Evolutionary conservation across 2,113 vertebrate species (phyloP), one percentile per base, ranked within the genome.

Genomic region (Passerina amoena): DNA sequence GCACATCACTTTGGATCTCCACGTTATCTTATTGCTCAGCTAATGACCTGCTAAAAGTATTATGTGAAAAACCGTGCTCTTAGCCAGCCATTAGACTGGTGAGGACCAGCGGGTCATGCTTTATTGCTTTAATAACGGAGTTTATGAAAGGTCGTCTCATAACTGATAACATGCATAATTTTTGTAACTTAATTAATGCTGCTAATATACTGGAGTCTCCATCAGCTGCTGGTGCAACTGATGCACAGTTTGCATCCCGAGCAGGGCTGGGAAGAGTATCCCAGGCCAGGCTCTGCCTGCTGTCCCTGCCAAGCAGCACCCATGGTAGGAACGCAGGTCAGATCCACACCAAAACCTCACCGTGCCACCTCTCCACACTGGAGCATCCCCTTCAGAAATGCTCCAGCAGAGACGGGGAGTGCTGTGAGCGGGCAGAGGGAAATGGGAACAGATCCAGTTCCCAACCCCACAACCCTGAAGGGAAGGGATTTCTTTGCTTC

Each of bases 121-220:
- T 94, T 93, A 92, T 45, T 82, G 87, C 91, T 97, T 96, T 97
- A 96, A 87, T 89, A 89, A 91, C 61, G 64, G 91, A 95, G 88
- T 95, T 97, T 96, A 94, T 40, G 63, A 88, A 95, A 97, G 91
- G 91, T 87, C 94, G 64, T 83, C 78, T 92, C 72, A 73, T 95
- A 81, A 94, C 76, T 86, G 88, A 91, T 86, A 86, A 95, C 37
- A 84, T 69, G 80, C 70, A 68, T 95, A 82, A 95, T 95, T 96
- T 96, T 97, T 95, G 73, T 95, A 95, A 96, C 97, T 96, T 96
- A 86, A 82, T 93, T 88, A 94, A 93, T 93, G 92, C 91, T 82
- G 75, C 94, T 92, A 96, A 96, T 92, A 97, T 95, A 97, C 94
- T 93, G 92, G 94, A 92, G 95, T 90, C 88, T 94, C 95, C 95